Evolutionary conservation across 92 coral and sea anemone species (phyloP).

Genomic region (Parazoanthus darwini): DNA sequence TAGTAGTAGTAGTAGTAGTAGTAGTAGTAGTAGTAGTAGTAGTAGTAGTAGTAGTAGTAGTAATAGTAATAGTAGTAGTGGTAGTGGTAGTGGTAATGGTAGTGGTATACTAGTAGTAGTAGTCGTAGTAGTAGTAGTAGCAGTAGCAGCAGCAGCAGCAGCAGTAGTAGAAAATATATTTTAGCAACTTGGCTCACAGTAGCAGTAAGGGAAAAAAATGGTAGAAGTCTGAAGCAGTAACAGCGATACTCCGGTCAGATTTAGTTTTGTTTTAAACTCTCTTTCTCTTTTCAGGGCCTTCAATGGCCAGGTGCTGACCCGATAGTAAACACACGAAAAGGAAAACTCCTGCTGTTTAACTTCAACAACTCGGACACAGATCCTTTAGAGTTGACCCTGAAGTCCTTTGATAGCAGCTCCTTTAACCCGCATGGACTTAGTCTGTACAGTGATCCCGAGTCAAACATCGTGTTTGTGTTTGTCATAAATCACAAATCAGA

Average conservation of each 20-base stretch:
- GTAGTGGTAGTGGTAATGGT: background rate
- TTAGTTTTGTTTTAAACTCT: background rate
- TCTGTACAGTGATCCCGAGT: slow-evolving; percentile 66
- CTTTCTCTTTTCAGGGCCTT: slow-evolving; percentile 62
- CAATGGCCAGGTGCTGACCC: slow-evolving; percentile 62
- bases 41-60: background rate
- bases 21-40: background rate
- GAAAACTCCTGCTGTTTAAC: slow-evolving; percentile 65
- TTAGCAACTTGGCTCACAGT: background rate
- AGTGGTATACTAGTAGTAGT: background rate
- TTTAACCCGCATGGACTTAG: slow-evolving; percentile 90
- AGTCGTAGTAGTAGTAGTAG: too few relatives aligned
- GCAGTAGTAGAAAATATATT: too few relatives aligned
- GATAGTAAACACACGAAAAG: slow-evolving; percentile 57
- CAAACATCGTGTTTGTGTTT: slow-evolving; percentile 66
- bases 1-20: background rate
- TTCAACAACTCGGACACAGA: slow-evolving; percentile 61
- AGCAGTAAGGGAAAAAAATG: too few relatives aligned
- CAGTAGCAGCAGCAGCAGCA: too few relatives aligned
- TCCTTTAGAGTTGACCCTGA: slow-evolving; percentile 62
- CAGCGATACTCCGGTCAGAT: too few relatives aligned
- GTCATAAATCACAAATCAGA: slow-evolving; percentile 79
- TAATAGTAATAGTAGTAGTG: background rate
- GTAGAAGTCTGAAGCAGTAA: background rate
- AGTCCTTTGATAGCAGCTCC: slow-evolving; percentile 68